Base-by-base conservation (phyloP, 37 sponge, comb jelly and placozoan species). In the Sycon ciliatum region DNA sequence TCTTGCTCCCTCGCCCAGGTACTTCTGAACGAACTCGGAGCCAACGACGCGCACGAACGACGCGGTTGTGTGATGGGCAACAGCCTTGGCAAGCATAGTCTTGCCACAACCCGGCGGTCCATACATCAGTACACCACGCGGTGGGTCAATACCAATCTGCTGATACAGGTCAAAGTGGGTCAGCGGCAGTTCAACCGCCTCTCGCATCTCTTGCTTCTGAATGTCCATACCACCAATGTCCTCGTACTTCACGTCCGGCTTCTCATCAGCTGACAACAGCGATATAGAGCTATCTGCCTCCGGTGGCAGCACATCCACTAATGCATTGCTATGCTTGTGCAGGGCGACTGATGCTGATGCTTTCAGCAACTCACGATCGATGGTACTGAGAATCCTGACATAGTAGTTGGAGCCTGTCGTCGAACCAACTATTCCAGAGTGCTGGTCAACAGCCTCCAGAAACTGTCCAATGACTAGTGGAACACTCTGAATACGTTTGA, bases 381-480 rank as follows among this genome's bases (percentile, higher is more conserved):
- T 82, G 9, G 98, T 95, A 53, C 98, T 95, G 33, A 95, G 75
- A 11, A 95, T 88, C 16, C 98, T 69, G 5, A 95, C 98, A 76
- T 91, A 95, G 39, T 91, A 91, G 78, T 95, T 95, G 3, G 86
- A 75, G 28, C 84, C 84, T 23, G 89, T 88, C 3, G 89, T 83
- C 16, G 79, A 78, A 38, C 97, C 98, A 7, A 96, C 98, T 42
- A 96, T 96, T 1, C 80, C 93, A 49, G 85, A 86, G 74, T 91
- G 84, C 67, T 91, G 93, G 64, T 96, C 98, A 31, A 96, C 92
- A 36, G 98, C 93, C 72, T 96, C 98, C 28, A 96, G 78, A 72
- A 96, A 96, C 73, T 96, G 98, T 24, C 98, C 98, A 69, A 96
- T 96, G 37, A 96, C 93, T n/a, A 96, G 85, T 27, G 98, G 98